Conservation (phyloP, 2,888 invertebrate genomes). For the Nycteola revayana region DNA sequence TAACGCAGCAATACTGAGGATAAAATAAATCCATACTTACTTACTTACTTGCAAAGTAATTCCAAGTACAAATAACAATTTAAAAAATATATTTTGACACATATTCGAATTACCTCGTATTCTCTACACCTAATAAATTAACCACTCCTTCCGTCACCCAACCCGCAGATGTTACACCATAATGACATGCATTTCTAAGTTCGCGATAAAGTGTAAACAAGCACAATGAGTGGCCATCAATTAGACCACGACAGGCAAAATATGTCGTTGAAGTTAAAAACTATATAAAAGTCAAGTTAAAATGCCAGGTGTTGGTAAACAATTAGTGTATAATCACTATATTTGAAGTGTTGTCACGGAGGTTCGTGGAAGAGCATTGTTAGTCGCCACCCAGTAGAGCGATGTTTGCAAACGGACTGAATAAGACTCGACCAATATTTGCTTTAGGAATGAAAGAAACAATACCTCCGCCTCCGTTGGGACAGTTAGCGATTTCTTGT, state of each 20-base stretch:
- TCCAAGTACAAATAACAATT: too few relatives aligned
- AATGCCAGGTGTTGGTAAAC: conserved; percentile 68
- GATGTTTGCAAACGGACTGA: conserved; percentile 76
- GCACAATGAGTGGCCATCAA: conserved; percentile 58
- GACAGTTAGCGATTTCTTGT: conserved; percentile 72
- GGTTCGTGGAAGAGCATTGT: conserved; percentile 70
- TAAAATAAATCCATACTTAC: too few relatives aligned
- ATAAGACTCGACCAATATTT: conserved; percentile 75
- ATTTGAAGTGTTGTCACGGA: conserved; percentile 78
- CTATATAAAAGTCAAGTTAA: conserved; percentile 75
- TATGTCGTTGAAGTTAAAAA: conserved; percentile 65
- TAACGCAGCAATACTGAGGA: too few relatives aligned
- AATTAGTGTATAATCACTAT: conserved; percentile 78
- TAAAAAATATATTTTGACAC: too few relatives aligned
- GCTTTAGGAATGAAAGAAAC: conserved; percentile 77
- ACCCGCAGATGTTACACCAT: conserved; percentile 24
- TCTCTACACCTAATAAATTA: too few relatives aligned
- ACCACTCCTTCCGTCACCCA: too few relatives aligned
- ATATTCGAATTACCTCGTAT: too few relatives aligned
- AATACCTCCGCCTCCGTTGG: conserved; percentile 69
- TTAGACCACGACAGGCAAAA: conserved; percentile 55
- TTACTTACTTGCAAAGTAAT: too few relatives aligned
- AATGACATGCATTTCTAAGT: conserved; percentile 32
- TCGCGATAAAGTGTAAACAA: conserved; percentile 49
- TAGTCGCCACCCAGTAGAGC: conserved; percentile 71